These are phyloP conservation scores for Calephelis nemesis DNA, from an alignment of 1,140 invertebrate species.

Conservation along the genomic window DNA sequence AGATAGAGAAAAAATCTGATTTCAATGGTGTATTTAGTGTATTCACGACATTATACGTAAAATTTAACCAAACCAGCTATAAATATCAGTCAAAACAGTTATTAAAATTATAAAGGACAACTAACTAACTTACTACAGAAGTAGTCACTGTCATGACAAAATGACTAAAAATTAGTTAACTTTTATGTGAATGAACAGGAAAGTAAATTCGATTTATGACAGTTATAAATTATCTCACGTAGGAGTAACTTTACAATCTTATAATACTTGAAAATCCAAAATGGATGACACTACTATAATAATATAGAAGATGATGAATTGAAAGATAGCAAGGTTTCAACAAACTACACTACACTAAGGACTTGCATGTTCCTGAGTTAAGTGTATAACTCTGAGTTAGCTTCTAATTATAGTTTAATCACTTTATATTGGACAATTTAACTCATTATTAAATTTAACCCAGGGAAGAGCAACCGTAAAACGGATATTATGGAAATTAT, in stretches of 20 bases:
- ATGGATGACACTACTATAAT: not conserved
- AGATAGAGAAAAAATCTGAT: not conserved
- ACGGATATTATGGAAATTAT: too few relatives aligned
- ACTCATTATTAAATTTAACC: too few relatives aligned
- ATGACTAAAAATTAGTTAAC: not conserved
- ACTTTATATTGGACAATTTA: too few relatives aligned
- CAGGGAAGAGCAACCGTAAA: too few relatives aligned
- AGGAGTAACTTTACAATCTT: not conserved
- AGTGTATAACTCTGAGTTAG: too few relatives aligned
- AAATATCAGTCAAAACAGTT: not conserved
- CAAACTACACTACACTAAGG: too few relatives aligned
- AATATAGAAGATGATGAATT: not conserved
- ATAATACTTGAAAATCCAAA: not conserved
- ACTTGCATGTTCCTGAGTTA: too few relatives aligned
- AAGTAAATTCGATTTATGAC: not conserved
- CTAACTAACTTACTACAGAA: not conserved
- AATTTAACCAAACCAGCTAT: not conserved
- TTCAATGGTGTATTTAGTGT: too few relatives aligned
- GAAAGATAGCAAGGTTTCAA: too few relatives aligned
- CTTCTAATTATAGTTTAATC: too few relatives aligned
- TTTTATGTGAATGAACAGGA: not conserved
- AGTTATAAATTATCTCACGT: not conserved
- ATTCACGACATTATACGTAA: too few relatives aligned
- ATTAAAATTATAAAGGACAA: too few relatives aligned
- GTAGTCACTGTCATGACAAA: not conserved